These are phyloP conservation scores for Clanis bilineata DNA, from an alignment of 2,888 invertebrate genomes.

Conservation along the genomic window DNA sequence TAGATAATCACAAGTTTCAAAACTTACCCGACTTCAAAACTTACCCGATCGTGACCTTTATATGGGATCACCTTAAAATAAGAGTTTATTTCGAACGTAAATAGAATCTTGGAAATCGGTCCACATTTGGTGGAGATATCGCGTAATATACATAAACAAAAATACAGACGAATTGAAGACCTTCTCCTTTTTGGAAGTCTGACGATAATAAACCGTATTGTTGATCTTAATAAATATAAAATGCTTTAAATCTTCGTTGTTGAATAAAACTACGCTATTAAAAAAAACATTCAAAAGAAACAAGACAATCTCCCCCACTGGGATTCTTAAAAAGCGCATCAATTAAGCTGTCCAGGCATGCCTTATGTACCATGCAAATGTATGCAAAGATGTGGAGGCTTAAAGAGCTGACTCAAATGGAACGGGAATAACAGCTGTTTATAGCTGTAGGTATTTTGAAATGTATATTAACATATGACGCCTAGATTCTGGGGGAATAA, in stretches of 20 bases:
- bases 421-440: neutral
- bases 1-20: no score
- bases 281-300: neutral
- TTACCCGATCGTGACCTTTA: no score
- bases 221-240: neutral
- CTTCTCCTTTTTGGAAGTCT: no score
- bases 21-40: no score
- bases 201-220: no score
- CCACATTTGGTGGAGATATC: no score
- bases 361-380: conserved; percentile 7
- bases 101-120: no score
- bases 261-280: neutral
- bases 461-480: neutral
- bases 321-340: conserved; percentile 7
- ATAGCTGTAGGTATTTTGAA: neutral
- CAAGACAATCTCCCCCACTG: neutral
- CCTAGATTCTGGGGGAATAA: neutral
- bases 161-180: no score
- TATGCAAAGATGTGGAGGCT: conserved; percentile 1
- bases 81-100: no score
- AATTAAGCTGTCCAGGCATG: neutral
- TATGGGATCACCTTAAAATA: no score
- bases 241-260: neutral
- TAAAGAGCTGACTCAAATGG: neutral
- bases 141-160: no score